A percentile compares a stretch with the other conserved stretches of the same genome.
Conservation (phyloP, 2,888 invertebrate species). For the Rambutsinella grinnellia region DNA sequence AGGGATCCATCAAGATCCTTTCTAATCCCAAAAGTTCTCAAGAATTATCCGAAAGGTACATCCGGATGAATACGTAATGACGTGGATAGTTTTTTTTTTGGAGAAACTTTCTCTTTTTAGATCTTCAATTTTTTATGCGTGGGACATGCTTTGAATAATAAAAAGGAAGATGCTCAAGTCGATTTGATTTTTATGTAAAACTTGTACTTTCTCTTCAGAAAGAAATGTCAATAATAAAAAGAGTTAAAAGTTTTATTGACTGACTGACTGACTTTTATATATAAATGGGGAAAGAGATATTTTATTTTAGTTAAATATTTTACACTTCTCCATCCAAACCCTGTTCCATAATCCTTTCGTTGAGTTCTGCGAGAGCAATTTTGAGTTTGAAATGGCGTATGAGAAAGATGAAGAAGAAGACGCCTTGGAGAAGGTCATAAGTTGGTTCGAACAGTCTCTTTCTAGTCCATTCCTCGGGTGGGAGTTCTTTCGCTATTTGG, state of each 20-base stretch:
- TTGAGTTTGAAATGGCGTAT: slow-evolving; percentile 5
- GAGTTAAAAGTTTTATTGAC: neutral
- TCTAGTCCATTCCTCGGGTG: slow-evolving; percentile 5
- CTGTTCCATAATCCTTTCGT: slow-evolving; percentile 1
- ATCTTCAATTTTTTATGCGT: too few relatives aligned
- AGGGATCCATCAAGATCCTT: too few relatives aligned
- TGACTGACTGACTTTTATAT: neutral
- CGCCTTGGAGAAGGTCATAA: neutral
- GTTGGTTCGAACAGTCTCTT: neutral
- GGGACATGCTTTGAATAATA: too few relatives aligned
- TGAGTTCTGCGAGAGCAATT: neutral
- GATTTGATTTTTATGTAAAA: too few relatives aligned
- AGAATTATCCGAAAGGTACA: too few relatives aligned
- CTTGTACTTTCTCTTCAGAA: too few relatives aligned
- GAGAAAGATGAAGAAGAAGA: neutral
- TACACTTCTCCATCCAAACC: neutral
- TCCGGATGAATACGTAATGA: too few relatives aligned
- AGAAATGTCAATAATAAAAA: neutral
- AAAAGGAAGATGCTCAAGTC: too few relatives aligned
- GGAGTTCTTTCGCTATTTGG: neutral
- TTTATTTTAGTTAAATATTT: neutral
- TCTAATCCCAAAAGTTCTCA: too few relatives aligned
- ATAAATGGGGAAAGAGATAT: neutral
- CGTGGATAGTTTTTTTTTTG: too few relatives aligned
- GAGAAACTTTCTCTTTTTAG: too few relatives aligned